Percentiles rank a stretch among this genome's conserved stretches.
phyloP scores from a whole-genome alignment of 2,888 invertebrate species.

The Geotrupes spiniger region DNA sequence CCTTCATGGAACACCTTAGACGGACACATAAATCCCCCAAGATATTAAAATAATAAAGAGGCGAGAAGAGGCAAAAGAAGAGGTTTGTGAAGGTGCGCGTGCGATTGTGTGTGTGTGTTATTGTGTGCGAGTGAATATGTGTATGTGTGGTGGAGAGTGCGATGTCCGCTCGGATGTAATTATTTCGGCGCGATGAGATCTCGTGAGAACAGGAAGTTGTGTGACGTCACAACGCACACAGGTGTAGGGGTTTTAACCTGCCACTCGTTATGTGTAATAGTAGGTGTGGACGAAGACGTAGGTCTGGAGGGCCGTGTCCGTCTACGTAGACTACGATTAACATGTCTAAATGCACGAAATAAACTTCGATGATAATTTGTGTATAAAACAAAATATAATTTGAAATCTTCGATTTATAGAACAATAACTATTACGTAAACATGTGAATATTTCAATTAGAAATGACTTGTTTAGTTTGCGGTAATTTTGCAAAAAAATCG shows the following conservation, averaged over 20 bases:
- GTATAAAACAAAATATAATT: too few species aligned
- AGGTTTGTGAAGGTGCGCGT: background rate
- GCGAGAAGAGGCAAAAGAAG: background rate
- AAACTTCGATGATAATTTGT: too few species aligned
- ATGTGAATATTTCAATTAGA: too few species aligned
- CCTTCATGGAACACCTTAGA: background rate
- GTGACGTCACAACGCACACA: constrained; percentile 44
- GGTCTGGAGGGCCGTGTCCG: background rate
- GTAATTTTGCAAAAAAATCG: too few species aligned
- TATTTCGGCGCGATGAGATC: constrained; percentile 50
- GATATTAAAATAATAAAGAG: constrained; percentile 7
- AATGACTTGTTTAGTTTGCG: too few species aligned
- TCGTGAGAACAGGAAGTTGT: constrained; percentile 50
- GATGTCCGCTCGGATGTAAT: constrained; percentile 47
- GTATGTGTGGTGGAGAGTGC: constrained; percentile 14
- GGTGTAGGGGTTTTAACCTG: constrained; percentile 46
- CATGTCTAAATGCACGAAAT: too few species aligned
- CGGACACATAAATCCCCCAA: constrained; percentile 2
- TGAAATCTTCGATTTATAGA: too few species aligned
- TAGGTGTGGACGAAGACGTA: constrained; percentile 15
- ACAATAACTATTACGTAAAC: too few species aligned
- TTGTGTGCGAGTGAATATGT: too few species aligned
- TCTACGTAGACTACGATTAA: background rate
- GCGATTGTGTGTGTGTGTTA: too few species aligned
- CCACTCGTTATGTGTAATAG: constrained; percentile 30